Conservation (phyloP, 2,888 invertebrate species). For the Caenorhabditis sp. region DNA sequence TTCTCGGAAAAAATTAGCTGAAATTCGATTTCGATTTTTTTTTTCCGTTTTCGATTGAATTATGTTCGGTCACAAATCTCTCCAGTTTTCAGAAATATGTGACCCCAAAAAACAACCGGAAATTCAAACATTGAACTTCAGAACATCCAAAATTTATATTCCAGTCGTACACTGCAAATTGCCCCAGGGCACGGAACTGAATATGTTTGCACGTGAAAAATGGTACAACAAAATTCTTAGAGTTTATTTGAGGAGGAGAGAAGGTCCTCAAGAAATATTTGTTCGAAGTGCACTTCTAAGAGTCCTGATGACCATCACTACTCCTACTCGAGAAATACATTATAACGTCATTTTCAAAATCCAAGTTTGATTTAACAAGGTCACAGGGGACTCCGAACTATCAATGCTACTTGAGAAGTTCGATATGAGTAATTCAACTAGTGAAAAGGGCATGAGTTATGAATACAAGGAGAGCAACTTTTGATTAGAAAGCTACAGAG, state of each 20-base stretch:
- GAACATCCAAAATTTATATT: not conserved
- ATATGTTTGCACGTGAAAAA: not conserved
- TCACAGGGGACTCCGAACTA: conserved; percentile 6
- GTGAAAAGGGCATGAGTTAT: conserved; percentile 1
- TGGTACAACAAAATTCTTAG: conserved; percentile 20
- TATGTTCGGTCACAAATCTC: no score
- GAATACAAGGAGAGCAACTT: conserved; percentile 17
- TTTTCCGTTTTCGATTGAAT: no score
- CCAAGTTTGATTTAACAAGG: not conserved
- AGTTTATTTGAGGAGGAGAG: not conserved
- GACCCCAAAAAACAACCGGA: not conserved
- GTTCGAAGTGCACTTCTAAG: conserved; percentile 57
- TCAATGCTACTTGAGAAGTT: not conserved
- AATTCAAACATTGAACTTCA: not conserved
- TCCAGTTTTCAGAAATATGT: no score
- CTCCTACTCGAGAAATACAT: no score
- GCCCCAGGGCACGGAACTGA: conserved; percentile 19
- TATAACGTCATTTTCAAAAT: conserved; percentile 11
- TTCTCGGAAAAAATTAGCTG: no score
- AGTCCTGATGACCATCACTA: conserved; percentile 37
- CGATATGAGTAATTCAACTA: conserved; percentile 32
- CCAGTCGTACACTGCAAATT: not conserved
- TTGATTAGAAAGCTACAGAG: conserved; percentile 19
- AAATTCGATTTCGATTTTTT: not conserved
- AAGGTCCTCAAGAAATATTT: conserved; percentile 40